Conservation (phyloP, 23 tunicate species). For the Styela clava region DNA sequence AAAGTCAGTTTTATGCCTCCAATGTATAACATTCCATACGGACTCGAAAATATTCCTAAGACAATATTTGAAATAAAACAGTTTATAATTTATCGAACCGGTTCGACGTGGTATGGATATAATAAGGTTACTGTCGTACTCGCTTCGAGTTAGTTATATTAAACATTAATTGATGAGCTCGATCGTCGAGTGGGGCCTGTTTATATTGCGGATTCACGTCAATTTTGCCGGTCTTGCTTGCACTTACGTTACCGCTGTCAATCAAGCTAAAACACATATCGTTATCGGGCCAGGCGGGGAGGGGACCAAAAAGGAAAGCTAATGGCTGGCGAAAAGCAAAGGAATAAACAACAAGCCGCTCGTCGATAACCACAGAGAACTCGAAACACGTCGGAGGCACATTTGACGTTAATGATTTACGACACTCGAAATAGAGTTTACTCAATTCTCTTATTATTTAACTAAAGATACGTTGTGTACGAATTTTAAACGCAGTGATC, state of each 20-base stretch:
- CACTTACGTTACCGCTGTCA: conserved; percentile 5
- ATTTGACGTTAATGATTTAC: neutral
- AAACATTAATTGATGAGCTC: neutral
- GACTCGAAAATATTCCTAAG: no score
- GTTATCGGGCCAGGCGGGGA: conserved; percentile 14
- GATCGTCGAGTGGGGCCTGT: neutral
- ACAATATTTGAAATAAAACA: no score
- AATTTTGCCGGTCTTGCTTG: neutral
- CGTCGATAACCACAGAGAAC: neutral
- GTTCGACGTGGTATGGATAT: no score
- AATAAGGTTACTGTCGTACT: no score
- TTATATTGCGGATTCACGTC: neutral
- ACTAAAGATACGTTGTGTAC: no score
- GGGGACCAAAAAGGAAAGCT: neutral
- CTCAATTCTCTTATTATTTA: neutral
- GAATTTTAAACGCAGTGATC: no score
- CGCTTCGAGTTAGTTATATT: no score
- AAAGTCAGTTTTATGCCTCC: no score
- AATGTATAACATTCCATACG: no score
- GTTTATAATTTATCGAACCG: no score
- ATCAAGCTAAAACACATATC: conserved; percentile 25
- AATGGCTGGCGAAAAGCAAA: neutral
- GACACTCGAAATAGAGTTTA: neutral
- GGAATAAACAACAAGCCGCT: neutral
- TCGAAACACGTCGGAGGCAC: neutral